Conservation (phyloP, 2,797 vertebrate species). For the Cetoscarus ocellatus region DNA sequence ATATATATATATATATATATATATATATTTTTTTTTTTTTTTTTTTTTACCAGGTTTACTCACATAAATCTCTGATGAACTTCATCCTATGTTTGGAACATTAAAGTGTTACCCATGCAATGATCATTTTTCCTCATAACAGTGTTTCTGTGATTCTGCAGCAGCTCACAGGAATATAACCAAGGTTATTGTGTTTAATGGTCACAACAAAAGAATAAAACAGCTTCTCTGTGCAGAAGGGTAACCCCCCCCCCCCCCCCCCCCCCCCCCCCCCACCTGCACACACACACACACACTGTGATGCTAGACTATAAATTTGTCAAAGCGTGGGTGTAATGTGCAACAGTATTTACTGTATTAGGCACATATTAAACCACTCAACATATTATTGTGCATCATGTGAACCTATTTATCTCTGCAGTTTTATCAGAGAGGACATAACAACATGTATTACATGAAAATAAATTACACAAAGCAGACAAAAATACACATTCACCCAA, state of each 20-base stretch:
- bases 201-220: background rate
- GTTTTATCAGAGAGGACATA: background rate
- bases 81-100: background rate
- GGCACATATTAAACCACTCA: background rate
- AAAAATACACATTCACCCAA: background rate
- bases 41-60: too few species aligned
- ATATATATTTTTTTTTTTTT: too few species aligned
- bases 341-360: constrained; percentile 5
- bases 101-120: background rate
- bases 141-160: background rate
- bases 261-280: too few species aligned
- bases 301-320: background rate
- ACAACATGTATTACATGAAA: background rate
- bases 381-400: background rate
- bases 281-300: background rate
- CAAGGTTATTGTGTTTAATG: constrained; percentile 2
- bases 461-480: background rate
- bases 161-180: background rate
- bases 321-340: background rate
- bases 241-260: background rate
- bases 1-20: too few species aligned
- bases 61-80: too few species aligned
- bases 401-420: background rate
- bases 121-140: background rate
- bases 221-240: background rate